Percentiles rank a stretch among this genome's conserved stretches.
phyloP scores from a whole-genome alignment of 2,113 vertebrate species.

The Neolamprologus sp. region DNA sequence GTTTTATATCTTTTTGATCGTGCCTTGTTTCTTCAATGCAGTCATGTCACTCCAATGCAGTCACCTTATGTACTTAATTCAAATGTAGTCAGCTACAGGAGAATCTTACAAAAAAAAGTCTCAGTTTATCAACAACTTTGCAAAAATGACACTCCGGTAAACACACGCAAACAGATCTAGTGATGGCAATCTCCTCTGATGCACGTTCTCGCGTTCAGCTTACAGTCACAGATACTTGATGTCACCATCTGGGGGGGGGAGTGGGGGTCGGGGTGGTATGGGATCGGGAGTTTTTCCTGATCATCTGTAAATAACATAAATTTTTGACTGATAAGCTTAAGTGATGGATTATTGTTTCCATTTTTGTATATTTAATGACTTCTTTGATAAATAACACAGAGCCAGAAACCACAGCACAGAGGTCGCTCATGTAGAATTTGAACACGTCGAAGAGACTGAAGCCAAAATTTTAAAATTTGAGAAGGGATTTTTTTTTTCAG shows the following conservation, averaged over 20 bases:
- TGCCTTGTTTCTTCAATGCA: slow-evolving; percentile 67
- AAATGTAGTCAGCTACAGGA: slow-evolving; percentile 40
- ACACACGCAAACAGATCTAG: slow-evolving; percentile 25
- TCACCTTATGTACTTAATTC: slow-evolving; percentile 66
- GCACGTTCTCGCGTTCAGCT: slow-evolving; percentile 47
- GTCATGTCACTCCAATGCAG: slow-evolving; percentile 60
- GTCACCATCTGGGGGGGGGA: slow-evolving; percentile 25
- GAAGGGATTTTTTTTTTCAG: slow-evolving; percentile 15
- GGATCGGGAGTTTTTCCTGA: background rate
- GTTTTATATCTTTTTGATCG: slow-evolving; percentile 50
- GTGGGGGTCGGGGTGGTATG: background rate
- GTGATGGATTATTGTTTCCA: slow-evolving; percentile 1
- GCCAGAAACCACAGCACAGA: background rate
- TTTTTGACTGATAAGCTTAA: slow-evolving; percentile 4
- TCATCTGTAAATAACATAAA: slow-evolving; percentile 54
- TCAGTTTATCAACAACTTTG: slow-evolving; percentile 40
- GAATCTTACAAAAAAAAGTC: background rate
- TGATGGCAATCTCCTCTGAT: slow-evolving; percentile 60
- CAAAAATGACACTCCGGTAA: slow-evolving; percentile 53
- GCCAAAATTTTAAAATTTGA: background rate
- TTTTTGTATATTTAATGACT: slow-evolving; percentile 25
- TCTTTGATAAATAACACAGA: background rate
- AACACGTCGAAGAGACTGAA: background rate
- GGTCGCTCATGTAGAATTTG: background rate
- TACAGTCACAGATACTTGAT: slow-evolving; percentile 66